phyloP scores from a whole-genome alignment of 1,140 invertebrate genomes.

The Nilaparvata lugens region DNA sequence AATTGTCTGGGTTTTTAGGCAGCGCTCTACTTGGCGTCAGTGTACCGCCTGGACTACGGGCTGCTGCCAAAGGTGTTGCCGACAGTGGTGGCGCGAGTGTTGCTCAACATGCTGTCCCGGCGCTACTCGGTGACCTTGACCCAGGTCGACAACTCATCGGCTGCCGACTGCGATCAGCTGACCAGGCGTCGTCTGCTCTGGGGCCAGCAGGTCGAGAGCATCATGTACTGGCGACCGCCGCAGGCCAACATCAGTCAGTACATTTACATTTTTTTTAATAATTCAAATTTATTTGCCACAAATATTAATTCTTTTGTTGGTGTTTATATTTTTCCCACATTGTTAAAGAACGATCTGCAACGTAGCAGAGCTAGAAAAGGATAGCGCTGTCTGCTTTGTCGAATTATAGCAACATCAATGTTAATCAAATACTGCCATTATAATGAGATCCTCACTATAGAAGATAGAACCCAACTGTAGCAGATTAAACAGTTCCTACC shows the following conservation, averaged over 20 bases:
- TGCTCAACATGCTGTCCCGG: constrained; percentile 58
- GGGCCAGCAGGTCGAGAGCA: constrained; percentile 54
- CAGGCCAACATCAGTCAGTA: constrained; percentile 69
- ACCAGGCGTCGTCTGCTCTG: constrained; percentile 37
- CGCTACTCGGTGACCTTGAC: constrained; percentile 63
- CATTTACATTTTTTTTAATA: neutral
- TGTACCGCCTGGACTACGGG: constrained; percentile 54
- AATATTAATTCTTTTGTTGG: too few species aligned
- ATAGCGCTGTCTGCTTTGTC: too few species aligned
- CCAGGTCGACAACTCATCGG: constrained; percentile 40
- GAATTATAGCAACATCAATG: too few species aligned
- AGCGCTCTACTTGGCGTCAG: constrained; percentile 55
- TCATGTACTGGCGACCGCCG: constrained; percentile 67
- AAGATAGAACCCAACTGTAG: too few species aligned
- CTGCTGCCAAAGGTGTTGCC: constrained; percentile 57
- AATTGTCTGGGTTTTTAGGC: constrained; percentile 40
- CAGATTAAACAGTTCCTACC: too few species aligned
- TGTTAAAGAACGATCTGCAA: too few species aligned
- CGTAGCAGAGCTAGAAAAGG: too few species aligned
- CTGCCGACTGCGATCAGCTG: constrained; percentile 32
- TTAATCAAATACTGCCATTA: too few species aligned
- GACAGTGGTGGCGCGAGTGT: constrained; percentile 50
- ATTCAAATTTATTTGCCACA: too few species aligned
- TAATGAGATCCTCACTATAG: too few species aligned
- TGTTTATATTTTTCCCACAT: too few species aligned